Conservation (phyloP, 2,888 invertebrate genomes). For the Harmothoe impar region DNA sequence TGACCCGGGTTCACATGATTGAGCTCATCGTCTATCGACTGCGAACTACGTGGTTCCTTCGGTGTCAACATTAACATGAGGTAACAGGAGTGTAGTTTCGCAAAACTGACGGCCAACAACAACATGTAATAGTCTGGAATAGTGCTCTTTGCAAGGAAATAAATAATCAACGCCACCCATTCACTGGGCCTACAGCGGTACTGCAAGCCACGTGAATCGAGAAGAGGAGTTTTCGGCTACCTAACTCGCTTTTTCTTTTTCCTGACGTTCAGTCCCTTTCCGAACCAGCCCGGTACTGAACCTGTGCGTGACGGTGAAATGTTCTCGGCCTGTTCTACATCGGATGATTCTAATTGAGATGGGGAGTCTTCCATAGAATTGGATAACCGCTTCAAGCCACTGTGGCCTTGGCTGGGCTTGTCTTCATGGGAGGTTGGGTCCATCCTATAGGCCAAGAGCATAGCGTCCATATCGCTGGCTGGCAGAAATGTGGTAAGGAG, state of each 20-base stretch:
- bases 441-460: not conserved
- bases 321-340: conserved; percentile 48
- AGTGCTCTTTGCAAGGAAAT: not conserved
- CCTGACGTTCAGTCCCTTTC: conserved; percentile 66
- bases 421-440: not conserved
- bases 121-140: conserved; percentile 6
- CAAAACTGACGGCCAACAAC: not conserved
- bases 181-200: not conserved
- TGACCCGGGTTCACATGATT: not conserved
- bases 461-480: not conserved
- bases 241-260: conserved; percentile 50
- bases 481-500: not conserved
- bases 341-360: not conserved
- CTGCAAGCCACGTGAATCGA: not conserved
- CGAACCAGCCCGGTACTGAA: conserved; percentile 69
- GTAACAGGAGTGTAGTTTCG: not conserved
- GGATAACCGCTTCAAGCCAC: not conserved
- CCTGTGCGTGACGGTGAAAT: conserved; percentile 41
- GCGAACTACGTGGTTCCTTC: not conserved
- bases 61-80: conserved; percentile 5
- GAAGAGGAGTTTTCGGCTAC: not conserved
- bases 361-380: not conserved
- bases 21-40: not conserved
- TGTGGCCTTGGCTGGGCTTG: not conserved
- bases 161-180: not conserved